Evolutionary conservation across 2,888 invertebrate species (phyloP).

Genomic region (Allygus modestus): DNA sequence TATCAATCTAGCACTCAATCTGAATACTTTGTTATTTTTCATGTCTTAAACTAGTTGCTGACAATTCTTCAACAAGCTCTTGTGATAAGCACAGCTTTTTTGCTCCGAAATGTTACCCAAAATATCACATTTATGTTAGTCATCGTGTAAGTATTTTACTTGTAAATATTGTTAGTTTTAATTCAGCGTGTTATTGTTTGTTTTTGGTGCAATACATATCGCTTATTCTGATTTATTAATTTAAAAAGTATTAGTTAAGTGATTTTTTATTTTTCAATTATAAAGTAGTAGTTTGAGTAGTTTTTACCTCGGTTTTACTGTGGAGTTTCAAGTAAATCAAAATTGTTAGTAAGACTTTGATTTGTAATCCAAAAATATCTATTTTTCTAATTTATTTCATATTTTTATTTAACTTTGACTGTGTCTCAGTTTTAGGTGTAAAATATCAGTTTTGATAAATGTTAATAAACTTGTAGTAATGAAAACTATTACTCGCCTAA

Average conservation of each 20-base stretch:
- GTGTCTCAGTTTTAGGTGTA: not conserved
- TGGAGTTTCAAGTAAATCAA: not conserved
- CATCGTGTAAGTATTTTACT: slow-evolving; percentile 3
- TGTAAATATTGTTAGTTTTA: slow-evolving; percentile 32
- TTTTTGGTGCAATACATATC: slow-evolving; percentile 40
- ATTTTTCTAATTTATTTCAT: not conserved
- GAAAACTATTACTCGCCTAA: not conserved
- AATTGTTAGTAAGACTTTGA: not conserved
- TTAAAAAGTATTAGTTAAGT: not conserved
- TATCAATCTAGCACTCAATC: too few species aligned
- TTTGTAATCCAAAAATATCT: not conserved
- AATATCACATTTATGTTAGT: slow-evolving; percentile 34
- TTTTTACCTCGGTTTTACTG: not conserved
- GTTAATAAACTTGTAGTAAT: not conserved
- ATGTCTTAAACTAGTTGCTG: not conserved
- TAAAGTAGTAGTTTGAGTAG: not conserved
- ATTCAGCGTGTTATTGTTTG: not conserved
- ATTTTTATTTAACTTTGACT: not conserved
- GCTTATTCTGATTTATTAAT: not conserved
- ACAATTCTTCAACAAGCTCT: not conserved
- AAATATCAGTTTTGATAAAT: not conserved
- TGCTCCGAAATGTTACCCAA: slow-evolving; percentile 37
- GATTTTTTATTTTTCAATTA: slow-evolving; percentile 4
- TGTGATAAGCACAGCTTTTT: slow-evolving; percentile 54
- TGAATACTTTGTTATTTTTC: too few species aligned